Percentiles rank a stretch among this genome's conserved stretches.
phyloP scores from a whole-genome alignment of 2,113 vertebrate species.

The rabbit (Oryctolagus cuniculus) region DNA sequence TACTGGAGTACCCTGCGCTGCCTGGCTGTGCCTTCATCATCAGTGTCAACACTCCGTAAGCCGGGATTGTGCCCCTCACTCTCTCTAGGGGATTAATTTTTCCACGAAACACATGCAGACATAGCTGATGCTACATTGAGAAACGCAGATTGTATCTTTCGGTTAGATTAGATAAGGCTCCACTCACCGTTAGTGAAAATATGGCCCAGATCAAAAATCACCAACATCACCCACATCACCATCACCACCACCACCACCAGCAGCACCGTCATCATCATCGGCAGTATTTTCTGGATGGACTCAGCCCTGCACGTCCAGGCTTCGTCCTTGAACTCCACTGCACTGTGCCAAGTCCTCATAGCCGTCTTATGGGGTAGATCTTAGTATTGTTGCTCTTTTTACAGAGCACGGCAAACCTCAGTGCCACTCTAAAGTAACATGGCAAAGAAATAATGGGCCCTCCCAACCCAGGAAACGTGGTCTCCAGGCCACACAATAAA shows the following conservation, averaged over 20 bases:
- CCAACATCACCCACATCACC: not conserved
- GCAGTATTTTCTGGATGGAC: not conserved
- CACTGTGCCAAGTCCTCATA: not conserved
- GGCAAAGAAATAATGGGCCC: not conserved
- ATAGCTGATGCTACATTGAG: not conserved
- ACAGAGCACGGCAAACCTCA: not conserved
- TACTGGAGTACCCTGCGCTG: not conserved
- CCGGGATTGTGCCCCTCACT: not conserved
- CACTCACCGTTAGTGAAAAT: not conserved
- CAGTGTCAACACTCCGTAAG: not conserved
- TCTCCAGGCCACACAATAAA: not conserved
- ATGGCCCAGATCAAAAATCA: constrained; percentile 23
- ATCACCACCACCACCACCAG: too few relatives aligned
- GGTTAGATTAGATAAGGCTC: not conserved
- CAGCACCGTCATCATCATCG: not conserved
- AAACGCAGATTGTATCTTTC: not conserved
- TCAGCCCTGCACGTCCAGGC: not conserved
- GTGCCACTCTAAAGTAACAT: not conserved
- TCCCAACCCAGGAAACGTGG: not conserved
- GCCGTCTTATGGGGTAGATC: not conserved
- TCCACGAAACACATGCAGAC: not conserved
- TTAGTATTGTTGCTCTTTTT: not conserved
- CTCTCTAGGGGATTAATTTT: not conserved
- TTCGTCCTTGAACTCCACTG: not conserved
- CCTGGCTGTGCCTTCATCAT: not conserved